Percentiles rank a stretch among this genome's conserved stretches.
Evolutionary conservation across 2,888 invertebrate species (phyloP).

Genomic region (Meiosimyza decipiens): DNA sequence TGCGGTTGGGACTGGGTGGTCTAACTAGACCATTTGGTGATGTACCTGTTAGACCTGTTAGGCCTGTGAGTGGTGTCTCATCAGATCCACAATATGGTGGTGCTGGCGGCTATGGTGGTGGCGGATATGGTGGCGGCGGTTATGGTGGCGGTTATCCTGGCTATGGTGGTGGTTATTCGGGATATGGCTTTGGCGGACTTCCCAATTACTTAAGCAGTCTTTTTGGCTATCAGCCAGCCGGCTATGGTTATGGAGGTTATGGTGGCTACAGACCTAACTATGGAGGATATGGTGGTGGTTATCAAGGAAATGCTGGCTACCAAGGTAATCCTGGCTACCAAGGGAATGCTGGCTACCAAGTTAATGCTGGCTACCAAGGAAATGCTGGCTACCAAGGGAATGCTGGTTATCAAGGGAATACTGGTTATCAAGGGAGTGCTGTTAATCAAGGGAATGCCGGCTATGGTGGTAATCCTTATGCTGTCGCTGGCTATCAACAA

Average conservation of each 20-base stretch:
- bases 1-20: constrained; percentile 31
- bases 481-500: neutral
- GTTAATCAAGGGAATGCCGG: neutral
- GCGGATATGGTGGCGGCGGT: constrained; percentile 11
- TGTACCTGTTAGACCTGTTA: neutral
- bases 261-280: neutral
- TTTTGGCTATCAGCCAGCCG: constrained; percentile 17
- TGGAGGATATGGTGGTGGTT: constrained; percentile 17
- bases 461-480: neutral
- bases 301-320: neutral
- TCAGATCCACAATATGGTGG: constrained; percentile 39
- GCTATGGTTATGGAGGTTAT: constrained; percentile 27
- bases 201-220: neutral
- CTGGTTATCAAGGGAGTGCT: neutral
- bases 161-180: constrained; percentile 29
- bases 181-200: constrained; percentile 23
- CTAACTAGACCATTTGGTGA: constrained; percentile 11
- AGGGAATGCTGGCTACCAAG: neutral
- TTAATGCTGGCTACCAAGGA: neutral
- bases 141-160: constrained; percentile 27
- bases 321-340: neutral
- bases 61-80: constrained; percentile 9
- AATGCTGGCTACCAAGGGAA: neutral
- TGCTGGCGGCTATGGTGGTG: constrained; percentile 21
- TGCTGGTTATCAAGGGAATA: neutral